A percentile compares a stretch with the other conserved stretches of the same genome.
Conservation (phyloP, 1,140 invertebrate genomes). For the Drosophila bocqueti region DNA sequence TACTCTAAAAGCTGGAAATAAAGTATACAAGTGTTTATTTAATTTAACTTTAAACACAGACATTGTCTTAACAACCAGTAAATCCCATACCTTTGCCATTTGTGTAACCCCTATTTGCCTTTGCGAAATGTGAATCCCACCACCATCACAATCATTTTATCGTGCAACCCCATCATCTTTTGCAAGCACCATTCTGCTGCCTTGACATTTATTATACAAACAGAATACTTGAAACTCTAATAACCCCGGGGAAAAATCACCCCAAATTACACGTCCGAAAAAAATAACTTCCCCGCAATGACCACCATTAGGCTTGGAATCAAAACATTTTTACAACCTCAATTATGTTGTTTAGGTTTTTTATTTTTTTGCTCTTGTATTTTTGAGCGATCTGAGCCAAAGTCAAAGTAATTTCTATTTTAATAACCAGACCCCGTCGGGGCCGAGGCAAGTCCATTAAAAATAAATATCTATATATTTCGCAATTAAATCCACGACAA, state of each 20-base stretch:
- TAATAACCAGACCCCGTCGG: constrained; percentile 32
- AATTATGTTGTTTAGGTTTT: constrained; percentile 31
- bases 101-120: constrained; percentile 3
- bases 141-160: constrained; percentile 20
- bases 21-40: not conserved
- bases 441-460: constrained; percentile 41
- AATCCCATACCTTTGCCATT: not conserved
- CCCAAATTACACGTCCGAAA: constrained; percentile 32
- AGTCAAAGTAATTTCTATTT: constrained; percentile 50
- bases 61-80: not conserved
- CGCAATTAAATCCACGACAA: constrained; percentile 47
- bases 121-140: constrained; percentile 15
- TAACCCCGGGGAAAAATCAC: constrained; percentile 22
- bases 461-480: constrained; percentile 44
- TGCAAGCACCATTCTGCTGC: constrained; percentile 2
- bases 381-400: constrained; percentile 15
- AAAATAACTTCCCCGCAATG: constrained; percentile 26
- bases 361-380: not conserved
- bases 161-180: constrained; percentile 5
- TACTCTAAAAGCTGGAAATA: not conserved
- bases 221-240: constrained; percentile 35
- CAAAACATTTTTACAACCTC: constrained; percentile 38
- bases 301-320: constrained; percentile 38
- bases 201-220: constrained; percentile 37
- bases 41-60: not conserved